Evolutionary conservation across 2,797 vertebrate species (phyloP).

Genomic region (Pagetopsis macropterus): DNA sequence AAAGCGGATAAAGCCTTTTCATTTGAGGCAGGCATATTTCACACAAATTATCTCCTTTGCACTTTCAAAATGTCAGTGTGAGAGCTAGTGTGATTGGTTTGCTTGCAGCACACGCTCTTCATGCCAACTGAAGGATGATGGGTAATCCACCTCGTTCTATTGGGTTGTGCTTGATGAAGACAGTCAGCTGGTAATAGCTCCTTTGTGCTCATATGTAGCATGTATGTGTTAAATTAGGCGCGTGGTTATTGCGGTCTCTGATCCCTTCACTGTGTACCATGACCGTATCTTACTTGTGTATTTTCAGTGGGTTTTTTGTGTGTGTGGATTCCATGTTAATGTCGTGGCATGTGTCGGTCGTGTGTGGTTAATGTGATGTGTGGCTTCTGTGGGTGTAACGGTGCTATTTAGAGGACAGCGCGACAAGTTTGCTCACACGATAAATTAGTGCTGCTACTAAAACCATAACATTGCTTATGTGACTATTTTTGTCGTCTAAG

Average conservation of each 20-base stretch:
- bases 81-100: slow-evolving; percentile 59
- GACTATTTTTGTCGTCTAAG: slow-evolving; percentile 23
- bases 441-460: slow-evolving; percentile 33
- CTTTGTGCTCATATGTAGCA: slow-evolving; percentile 62
- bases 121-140: slow-evolving; percentile 77
- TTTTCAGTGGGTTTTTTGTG: background rate
- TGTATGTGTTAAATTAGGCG: slow-evolving; percentile 59
- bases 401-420: slow-evolving; percentile 38
- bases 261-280: slow-evolving; percentile 43
- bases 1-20: slow-evolving; percentile 69
- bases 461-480: slow-evolving; percentile 27
- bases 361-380: slow-evolving; percentile 39
- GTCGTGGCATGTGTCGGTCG: slow-evolving; percentile 43
- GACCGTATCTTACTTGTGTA: slow-evolving; percentile 32
- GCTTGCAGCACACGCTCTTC: slow-evolving; percentile 67
- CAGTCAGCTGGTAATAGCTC: slow-evolving; percentile 63
- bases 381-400: slow-evolving; percentile 17
- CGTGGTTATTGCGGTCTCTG: slow-evolving; percentile 37
- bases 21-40: slow-evolving; percentile 73
- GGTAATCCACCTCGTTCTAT: slow-evolving; percentile 73
- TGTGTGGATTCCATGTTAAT: slow-evolving; percentile 29
- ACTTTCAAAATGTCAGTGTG: slow-evolving; percentile 52
- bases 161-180: slow-evolving; percentile 51
- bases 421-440: slow-evolving; percentile 38
- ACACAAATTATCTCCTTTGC: slow-evolving; percentile 75